A percentile compares a stretch with the other conserved stretches of the same genome.
These are phyloP conservation scores for Porphyrio hochstetteri DNA, from an alignment of 2,113 vertebrate species.

Conservation along the genomic window DNA sequence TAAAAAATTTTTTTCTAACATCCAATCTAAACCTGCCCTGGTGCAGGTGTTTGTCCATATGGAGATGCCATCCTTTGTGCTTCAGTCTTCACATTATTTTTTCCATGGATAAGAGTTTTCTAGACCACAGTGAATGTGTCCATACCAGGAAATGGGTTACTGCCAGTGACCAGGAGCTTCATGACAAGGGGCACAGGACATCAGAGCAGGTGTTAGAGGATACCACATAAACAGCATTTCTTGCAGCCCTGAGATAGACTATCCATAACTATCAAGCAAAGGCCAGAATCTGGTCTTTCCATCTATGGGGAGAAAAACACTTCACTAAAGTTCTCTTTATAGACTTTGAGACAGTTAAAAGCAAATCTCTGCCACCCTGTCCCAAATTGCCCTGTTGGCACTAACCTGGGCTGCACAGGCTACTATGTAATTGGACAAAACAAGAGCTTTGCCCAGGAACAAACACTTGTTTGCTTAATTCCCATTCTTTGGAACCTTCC, in stretches of 20 bases:
- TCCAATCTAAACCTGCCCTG: no score
- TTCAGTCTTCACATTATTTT: background rate
- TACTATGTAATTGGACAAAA: background rate
- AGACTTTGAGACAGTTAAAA: background rate
- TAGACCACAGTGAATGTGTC: background rate
- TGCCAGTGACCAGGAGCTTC: background rate
- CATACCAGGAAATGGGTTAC: background rate
- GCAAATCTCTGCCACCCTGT: background rate
- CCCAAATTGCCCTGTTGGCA: background rate
- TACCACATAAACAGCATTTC: background rate
- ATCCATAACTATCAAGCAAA: background rate
- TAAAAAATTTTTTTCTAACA: no score
- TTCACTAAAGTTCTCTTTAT: background rate
- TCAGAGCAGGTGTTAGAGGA: background rate
- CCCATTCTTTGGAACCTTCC: background rate
- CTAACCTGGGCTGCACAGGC: background rate
- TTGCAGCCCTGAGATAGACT: background rate
- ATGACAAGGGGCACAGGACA: background rate
- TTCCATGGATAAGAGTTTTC: background rate
- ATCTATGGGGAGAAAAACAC: background rate
- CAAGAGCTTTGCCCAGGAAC: background rate
- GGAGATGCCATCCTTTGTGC: background rate
- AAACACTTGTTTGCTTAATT: background rate
- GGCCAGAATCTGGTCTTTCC: background rate
- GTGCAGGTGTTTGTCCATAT: no score